Conservation (phyloP, 2,113 vertebrate species). For the Catharus minimus region DNA sequence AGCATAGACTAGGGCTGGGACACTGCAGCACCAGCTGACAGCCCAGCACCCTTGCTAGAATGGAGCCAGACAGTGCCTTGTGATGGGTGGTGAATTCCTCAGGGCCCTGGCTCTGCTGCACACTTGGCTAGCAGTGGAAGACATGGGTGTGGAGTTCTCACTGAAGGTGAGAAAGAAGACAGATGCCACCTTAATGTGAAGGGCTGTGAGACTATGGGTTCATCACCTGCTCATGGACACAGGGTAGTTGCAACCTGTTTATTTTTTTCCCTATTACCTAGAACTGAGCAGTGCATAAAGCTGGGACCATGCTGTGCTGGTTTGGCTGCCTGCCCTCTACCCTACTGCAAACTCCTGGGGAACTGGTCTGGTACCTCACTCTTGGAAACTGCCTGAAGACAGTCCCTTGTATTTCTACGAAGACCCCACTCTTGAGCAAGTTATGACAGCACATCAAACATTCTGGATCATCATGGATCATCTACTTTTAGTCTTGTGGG, state of each 20-base stretch:
- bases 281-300: neutral
- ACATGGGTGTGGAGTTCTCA: neutral
- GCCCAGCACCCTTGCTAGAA: neutral
- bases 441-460: neutral
- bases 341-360: neutral
- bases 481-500: neutral
- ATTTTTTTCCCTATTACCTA: neutral
- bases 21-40: too few relatives aligned
- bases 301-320: neutral
- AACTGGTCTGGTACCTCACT: neutral
- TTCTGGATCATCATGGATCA: neutral
- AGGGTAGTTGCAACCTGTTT: neutral
- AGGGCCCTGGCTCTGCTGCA: neutral
- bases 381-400: neutral
- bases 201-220: neutral
- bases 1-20: neutral
- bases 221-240: neutral
- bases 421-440: neutral
- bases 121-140: neutral
- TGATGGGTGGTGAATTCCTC: neutral
- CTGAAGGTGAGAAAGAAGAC: neutral
- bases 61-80: neutral
- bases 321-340: neutral
- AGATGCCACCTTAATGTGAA: neutral
- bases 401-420: too few relatives aligned